Evolutionary conservation across 2,113 vertebrate species (phyloP).

Genomic region (Ranitomeya imitator): DNA sequence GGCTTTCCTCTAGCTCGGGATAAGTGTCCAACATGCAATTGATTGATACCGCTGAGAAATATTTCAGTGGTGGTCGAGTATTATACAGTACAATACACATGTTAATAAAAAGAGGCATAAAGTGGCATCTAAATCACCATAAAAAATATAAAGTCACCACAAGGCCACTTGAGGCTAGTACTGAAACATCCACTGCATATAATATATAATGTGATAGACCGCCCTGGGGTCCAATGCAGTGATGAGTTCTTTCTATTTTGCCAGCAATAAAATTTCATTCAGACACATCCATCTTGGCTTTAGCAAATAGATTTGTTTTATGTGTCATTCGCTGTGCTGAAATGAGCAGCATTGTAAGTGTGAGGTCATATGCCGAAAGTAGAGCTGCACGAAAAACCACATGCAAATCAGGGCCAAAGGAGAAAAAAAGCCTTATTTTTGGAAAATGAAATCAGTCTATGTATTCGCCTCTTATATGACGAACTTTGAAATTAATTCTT

Average conservation of each 20-base stretch:
- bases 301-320: constrained; percentile 38
- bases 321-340: constrained; percentile 10
- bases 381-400: not conserved
- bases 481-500: not conserved
- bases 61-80: constrained; percentile 43
- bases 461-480: not conserved
- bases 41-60: constrained; percentile 40
- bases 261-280: constrained; percentile 29
- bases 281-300: constrained; percentile 31
- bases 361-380: not conserved
- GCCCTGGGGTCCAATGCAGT: constrained; percentile 24
- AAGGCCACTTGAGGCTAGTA: constrained; percentile 35
- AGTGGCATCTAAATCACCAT: constrained; percentile 39
- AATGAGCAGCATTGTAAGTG: not conserved
- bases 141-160: constrained; percentile 37
- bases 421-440: not conserved
- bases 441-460: not conserved
- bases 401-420: not conserved
- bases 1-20: constrained; percentile 33
- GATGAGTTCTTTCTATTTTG: constrained; percentile 37
- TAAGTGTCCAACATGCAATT: constrained; percentile 7
- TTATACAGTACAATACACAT: constrained; percentile 42
- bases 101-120: constrained; percentile 30
- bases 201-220: constrained; percentile 36
- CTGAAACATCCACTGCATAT: constrained; percentile 36